These are phyloP conservation scores for Propsilocerus akamusi DNA, from an alignment of 1,140 invertebrate species.

Conservation along the genomic window DNA sequence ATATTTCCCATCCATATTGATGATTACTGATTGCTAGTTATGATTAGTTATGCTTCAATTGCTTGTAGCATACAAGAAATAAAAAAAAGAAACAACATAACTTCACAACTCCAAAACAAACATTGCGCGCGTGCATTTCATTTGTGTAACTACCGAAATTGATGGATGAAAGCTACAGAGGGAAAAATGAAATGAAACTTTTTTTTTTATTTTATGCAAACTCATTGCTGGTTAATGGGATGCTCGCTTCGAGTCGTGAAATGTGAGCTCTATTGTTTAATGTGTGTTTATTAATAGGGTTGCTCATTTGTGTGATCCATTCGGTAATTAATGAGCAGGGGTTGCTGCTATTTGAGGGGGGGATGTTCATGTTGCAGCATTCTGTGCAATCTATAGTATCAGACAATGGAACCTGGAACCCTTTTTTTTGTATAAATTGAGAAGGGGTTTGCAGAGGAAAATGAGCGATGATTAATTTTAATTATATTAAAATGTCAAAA, in stretches of 20 bases:
- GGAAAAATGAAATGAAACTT: neutral
- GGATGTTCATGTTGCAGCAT: too few species aligned
- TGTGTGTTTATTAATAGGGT: neutral
- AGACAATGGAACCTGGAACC: too few species aligned
- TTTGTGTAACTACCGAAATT: neutral
- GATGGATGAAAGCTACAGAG: neutral
- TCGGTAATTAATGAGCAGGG: neutral
- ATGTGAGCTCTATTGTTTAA: neutral
- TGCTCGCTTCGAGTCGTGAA: neutral
- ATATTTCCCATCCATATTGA: too few species aligned
- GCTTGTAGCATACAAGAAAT: too few species aligned
- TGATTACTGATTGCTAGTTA: neutral
- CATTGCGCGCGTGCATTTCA: neutral
- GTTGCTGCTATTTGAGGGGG: too few species aligned
- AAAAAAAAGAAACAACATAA: too few species aligned
- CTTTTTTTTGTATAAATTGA: too few species aligned
- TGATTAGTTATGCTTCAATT: constrained; percentile 1
- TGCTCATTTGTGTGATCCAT: neutral
- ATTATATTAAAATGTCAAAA: too few species aligned
- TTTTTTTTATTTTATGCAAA: neutral
- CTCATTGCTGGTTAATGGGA: constrained; percentile 1
- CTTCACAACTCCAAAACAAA: neutral
- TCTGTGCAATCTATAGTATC: too few species aligned
- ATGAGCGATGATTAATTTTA: too few species aligned
- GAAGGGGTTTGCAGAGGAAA: too few species aligned